Base-by-base conservation (phyloP, 53 echinoderm and acorn worm species). In the Echinarachnius parma region DNA sequence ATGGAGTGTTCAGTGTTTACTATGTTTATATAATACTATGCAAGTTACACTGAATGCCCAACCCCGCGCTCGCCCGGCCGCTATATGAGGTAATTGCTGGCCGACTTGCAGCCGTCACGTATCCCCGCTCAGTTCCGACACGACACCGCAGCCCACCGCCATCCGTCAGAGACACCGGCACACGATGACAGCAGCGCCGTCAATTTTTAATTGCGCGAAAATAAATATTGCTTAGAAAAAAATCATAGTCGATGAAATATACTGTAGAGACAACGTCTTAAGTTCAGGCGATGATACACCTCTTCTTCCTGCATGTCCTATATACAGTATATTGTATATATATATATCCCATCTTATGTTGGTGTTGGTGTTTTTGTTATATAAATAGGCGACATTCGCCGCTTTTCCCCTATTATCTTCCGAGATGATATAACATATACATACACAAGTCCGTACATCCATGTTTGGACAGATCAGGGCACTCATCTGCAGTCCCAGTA, bases 171-270 rank as follows among this genome's bases (percentile, higher is more conserved):
- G 42, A 39, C n/a, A 3, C 31, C 52, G 20, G 2, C 2, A 7
- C 68, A n/a, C 49, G 68, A 49, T 68, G 68, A 68, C 68, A 68
- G 48, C 49, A 18, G 3, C 9, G 4, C 9, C 68, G 68, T 48
- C 31, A 48, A 52, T 33, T 68, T 68, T 68, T 68, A 68, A 68
- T 68, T 68, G 68, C 15, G 36, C 18, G 34, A 68, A 68, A 68
- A 68, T 68, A 68, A 68, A 68, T 68, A 68, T 68, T 48, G 68
- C 52, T 48, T 48, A 49, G 50, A 68, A 50, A 49, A 19, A 4
- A 4, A 44, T 46, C 64, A 45, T n/a, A n/a, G 13, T 29, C 64
- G 64, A 44, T 64, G 64, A 64, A 46, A 64, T 46, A n/a, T n/a
- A n/a, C n/a, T n/a, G n/a, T n/a, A n/a, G n/a, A 64, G 46, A 25